Percentiles rank a stretch among this genome's conserved stretches.
Conservation (phyloP, 2,888 invertebrate species). For the Dysmachus trigonus region DNA sequence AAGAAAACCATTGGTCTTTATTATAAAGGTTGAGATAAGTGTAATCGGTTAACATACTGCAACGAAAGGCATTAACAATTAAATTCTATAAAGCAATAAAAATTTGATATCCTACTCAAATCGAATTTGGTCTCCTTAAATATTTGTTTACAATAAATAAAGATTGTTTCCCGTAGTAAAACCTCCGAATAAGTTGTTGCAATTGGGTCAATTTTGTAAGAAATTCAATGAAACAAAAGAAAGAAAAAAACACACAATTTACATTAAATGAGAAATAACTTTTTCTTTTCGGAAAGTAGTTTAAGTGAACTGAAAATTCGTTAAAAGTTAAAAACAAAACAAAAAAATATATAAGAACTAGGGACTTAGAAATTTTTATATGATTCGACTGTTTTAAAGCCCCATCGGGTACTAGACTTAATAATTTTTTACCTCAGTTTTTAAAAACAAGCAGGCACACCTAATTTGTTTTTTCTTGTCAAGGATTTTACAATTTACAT, state of each 20-base stretch:
- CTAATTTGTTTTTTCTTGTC: background rate
- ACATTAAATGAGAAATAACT: conserved; percentile 35
- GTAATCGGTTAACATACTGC: too few species aligned
- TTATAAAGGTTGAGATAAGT: too few species aligned
- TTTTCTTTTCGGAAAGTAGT: conserved; percentile 35
- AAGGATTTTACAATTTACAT: conserved; percentile 1
- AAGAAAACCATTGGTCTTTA: too few species aligned
- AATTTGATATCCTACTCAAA: too few species aligned
- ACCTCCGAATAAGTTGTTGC: conserved; percentile 7
- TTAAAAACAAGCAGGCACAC: background rate
- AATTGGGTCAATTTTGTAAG: conserved; percentile 37
- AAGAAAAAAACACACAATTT: conserved; percentile 22
- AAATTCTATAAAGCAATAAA: too few species aligned
- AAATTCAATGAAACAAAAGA: conserved; percentile 7
- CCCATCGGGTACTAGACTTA: conserved; percentile 9
- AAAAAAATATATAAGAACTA: background rate
- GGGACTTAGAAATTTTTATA: conserved; percentile 20
- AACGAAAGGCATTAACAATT: too few species aligned
- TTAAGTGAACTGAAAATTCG: conserved; percentile 13
- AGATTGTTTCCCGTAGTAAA: background rate
- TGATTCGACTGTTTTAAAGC: conserved; percentile 17
- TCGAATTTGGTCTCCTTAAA: background rate
- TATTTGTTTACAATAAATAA: background rate
- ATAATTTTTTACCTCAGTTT: conserved; percentile 4
- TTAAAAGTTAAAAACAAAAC: conserved; percentile 17